Conservation (phyloP, 2,113 vertebrate species). For the Piprites chloris region DNA sequence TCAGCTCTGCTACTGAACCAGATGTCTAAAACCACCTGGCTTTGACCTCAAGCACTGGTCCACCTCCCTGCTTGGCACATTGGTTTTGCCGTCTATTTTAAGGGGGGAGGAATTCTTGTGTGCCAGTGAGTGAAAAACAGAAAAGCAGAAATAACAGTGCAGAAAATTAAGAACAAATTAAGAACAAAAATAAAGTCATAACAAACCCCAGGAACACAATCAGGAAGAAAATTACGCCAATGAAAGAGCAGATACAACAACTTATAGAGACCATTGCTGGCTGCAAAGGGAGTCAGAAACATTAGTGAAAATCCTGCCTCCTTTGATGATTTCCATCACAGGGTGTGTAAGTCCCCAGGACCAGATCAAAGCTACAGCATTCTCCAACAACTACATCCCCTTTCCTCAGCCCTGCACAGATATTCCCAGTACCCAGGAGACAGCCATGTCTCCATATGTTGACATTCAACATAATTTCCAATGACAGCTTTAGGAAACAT, state of each 20-base stretch:
- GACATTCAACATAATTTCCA: not conserved
- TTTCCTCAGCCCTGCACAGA: not conserved
- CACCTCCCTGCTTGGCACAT: not conserved
- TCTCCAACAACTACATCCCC: not conserved
- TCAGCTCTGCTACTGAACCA: not conserved
- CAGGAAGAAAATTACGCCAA: not conserved
- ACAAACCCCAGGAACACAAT: not conserved
- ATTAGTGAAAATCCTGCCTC: not conserved
- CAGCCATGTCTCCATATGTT: not conserved
- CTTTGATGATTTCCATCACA: not conserved
- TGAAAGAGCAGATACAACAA: not conserved
- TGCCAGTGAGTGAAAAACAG: not conserved
- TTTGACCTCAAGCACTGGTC: not conserved
- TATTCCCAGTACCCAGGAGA: not conserved
- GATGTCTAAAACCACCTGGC: not conserved
- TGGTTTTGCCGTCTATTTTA: not conserved
- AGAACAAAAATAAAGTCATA: not conserved
- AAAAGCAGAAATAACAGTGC: not conserved
- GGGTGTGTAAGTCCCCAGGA: not conserved
- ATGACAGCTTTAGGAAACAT: not conserved
- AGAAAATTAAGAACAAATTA: not conserved
- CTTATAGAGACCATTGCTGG: not conserved
- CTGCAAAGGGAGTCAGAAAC: not conserved
- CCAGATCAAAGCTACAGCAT: not conserved
- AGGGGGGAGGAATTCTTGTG: not conserved